phyloP scores from a whole-genome alignment of 2,797 vertebrate genomes.

The Neostethus bicornis region DNA sequence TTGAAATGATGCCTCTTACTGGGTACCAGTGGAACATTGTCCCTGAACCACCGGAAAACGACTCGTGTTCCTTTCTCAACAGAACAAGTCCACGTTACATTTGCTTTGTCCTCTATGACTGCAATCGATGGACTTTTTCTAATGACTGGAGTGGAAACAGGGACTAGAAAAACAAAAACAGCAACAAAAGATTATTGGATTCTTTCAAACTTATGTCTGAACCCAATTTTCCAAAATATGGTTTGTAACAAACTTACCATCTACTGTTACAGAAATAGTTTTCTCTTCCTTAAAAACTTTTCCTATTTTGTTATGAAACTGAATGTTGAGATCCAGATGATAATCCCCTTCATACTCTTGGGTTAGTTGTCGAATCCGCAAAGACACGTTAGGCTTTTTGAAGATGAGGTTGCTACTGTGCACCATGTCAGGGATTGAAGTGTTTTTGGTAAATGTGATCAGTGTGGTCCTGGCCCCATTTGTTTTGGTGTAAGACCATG shows the following conservation, averaged over 20 bases:
- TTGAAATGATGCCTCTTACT: slow-evolving; percentile 80
- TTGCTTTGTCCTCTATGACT: slow-evolving; percentile 87
- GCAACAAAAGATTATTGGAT: background rate
- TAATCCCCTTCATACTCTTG: slow-evolving; percentile 87
- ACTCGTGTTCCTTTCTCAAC: slow-evolving; percentile 85
- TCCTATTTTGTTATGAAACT: slow-evolving; percentile 53
- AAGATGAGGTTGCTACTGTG: slow-evolving; percentile 84
- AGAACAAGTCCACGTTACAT: slow-evolving; percentile 88
- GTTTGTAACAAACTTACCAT: slow-evolving; percentile 81
- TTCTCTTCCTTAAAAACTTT: slow-evolving; percentile 74
- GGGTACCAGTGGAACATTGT: slow-evolving; percentile 69
- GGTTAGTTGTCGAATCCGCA: slow-evolving; percentile 82
- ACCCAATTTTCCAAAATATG: background rate
- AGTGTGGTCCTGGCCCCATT: slow-evolving; percentile 75
- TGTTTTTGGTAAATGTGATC: slow-evolving; percentile 82
- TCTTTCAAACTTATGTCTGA: background rate
- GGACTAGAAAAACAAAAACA: slow-evolving; percentile 74
- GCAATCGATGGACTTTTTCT: slow-evolving; percentile 78
- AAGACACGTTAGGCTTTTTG: slow-evolving; percentile 81
- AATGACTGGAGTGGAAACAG: slow-evolving; percentile 83
- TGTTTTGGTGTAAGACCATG: slow-evolving; percentile 85
- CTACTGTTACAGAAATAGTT: slow-evolving; percentile 87
- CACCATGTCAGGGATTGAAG: slow-evolving; percentile 74
- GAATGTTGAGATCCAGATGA: slow-evolving; percentile 86
- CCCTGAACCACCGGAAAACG: slow-evolving; percentile 87